These are phyloP conservation scores for Drosophila aff. DNA, from an alignment of 1,140 invertebrate genomes.

Conservation along the genomic window DNA sequence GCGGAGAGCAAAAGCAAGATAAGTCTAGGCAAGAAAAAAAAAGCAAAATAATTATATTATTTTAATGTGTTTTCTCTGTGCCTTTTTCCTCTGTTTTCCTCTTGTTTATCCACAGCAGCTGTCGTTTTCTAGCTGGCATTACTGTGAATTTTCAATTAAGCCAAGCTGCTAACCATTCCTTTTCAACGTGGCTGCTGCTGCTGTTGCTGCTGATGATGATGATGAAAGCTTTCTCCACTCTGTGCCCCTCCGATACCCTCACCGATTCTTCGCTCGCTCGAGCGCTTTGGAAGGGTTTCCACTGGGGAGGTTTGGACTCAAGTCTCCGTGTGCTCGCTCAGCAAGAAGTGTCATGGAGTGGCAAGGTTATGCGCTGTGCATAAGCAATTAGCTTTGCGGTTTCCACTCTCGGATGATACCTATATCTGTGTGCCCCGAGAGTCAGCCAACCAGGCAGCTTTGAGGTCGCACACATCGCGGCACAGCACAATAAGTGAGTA, in stretches of 20 bases:
- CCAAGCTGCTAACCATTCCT: conserved; percentile 44
- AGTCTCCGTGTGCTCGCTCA: not conserved
- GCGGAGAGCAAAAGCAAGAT: conserved; percentile 23
- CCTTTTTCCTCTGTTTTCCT: conserved; percentile 26
- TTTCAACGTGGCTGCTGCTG: conserved; percentile 39
- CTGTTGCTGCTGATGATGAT: conserved; percentile 30
- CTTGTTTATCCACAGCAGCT: conserved; percentile 64
- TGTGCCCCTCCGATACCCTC: conserved; percentile 11
- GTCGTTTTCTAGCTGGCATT: conserved; percentile 74
- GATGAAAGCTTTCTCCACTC: conserved; percentile 56
- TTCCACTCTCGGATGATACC: conserved; percentile 39
- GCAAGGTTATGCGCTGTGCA: conserved; percentile 81
- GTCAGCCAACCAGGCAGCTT: conserved; percentile 21
- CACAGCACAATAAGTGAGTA: conserved; percentile 2
- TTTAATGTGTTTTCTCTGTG: conserved; percentile 70
- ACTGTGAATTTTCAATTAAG: conserved; percentile 81
- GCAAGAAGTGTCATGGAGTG: conserved; percentile 73
- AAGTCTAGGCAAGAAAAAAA: conserved; percentile 45
- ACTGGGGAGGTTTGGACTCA: no score
- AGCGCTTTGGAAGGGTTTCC: conserved; percentile 28
- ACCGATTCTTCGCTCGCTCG: conserved; percentile 3
- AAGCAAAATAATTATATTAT: conserved; percentile 72
- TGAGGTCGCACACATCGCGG: conserved; percentile 40
- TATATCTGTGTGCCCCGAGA: conserved; percentile 14
- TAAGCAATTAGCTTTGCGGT: conserved; percentile 80